Base-by-base conservation (phyloP, 2,113 vertebrate species). In the Poeciliopsis prolifica region DNA sequence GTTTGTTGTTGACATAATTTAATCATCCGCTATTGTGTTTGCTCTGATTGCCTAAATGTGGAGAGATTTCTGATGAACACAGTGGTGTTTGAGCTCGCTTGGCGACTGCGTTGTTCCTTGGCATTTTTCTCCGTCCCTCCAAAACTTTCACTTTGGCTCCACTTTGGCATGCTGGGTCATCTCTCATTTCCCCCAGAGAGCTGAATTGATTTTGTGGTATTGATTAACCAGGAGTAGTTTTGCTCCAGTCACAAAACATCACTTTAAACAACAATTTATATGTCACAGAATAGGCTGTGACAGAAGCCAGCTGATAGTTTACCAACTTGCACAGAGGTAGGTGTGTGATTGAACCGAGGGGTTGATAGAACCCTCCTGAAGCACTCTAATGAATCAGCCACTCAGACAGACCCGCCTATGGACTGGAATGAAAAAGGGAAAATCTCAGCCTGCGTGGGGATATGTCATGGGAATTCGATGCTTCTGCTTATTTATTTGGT, bases 241-340 rank as follows among this genome's bases (percentile, higher is more conserved):
- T 89, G 90, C 89, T 86, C 85, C 75, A 84, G 89, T 85, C 89
- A 87, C 88, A 90, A 92, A 90, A 86, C 89, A 91, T 92, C 90
- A 83, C 91, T 92, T 90, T 89, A 88, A 90, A 88, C 90, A 86
- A 91, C 89, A 91, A 92, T 90, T 90, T 90, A 88, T 89, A 79
- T 88, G 86, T 91, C 64, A 29, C 79, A 35, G 83, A 90, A 86
- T 63, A 31, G 73, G 71, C 78, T 67, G 78, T 87, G 86, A 89
- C 89, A 89, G 85, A 86, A 75, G 75, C 81, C 74, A 79, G 88
- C 75, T 89, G 88, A 86, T 86, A 82, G 85, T 90, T 91, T 84
- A 85, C 89, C 86, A 89, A 91, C 80, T 84, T 4, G 4, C 29
- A 28, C 63, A 80, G 75, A 80, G 85, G 79, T 79, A 85, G 81